These are phyloP conservation scores for Rousettus madagascariensis DNA, from an alignment of 2,797 vertebrate species.

Conservation along the genomic window DNA sequence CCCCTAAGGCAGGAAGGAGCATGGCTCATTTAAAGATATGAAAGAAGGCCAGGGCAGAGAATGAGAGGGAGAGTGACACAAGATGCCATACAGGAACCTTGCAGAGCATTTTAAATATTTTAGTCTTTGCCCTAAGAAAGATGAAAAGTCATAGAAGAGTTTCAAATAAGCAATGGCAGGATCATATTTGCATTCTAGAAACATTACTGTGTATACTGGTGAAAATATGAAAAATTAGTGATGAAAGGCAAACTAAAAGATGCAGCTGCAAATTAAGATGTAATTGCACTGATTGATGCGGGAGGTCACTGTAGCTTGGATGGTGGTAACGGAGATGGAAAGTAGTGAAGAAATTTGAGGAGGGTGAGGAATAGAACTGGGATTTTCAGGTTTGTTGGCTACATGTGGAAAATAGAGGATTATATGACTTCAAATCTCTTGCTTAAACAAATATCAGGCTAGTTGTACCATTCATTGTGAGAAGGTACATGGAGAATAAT, in stretches of 20 bases:
- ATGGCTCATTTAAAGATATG: background rate
- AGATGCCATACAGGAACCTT: background rate
- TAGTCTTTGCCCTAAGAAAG: background rate
- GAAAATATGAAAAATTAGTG: background rate
- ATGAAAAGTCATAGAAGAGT: background rate
- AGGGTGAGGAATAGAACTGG: background rate
- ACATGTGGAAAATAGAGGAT: background rate
- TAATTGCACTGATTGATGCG: background rate
- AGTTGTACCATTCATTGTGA: background rate
- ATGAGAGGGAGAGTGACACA: background rate
- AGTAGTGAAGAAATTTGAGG: background rate
- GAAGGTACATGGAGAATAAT: background rate
- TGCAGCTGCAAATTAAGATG: background rate
- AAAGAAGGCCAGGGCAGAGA: background rate
- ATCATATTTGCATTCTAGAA: background rate
- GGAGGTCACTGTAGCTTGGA: background rate
- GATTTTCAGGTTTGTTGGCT: background rate
- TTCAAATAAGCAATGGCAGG: background rate
- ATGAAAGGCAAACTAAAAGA: background rate
- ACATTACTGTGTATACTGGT: background rate
- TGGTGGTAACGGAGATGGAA: background rate
- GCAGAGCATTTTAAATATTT: background rate
- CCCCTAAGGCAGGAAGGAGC: background rate
- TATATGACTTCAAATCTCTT: background rate
- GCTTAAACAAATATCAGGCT: background rate